Percentiles rank a stretch among this genome's conserved stretches.
phyloP scores from a whole-genome alignment of 2,113 vertebrate species.

The Gorilla gorilla region DNA sequence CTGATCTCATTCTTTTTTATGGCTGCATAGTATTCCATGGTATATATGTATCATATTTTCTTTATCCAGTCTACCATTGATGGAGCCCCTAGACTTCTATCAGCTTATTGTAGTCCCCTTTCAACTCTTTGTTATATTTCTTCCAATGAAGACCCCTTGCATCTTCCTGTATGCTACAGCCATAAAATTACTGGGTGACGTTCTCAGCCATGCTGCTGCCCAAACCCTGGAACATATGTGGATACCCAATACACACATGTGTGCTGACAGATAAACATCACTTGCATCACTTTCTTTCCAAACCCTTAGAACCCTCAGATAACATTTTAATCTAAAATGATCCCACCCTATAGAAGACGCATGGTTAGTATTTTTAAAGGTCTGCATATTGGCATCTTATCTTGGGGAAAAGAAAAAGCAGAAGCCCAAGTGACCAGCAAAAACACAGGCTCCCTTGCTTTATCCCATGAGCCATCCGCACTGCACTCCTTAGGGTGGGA shows the following conservation, averaged over 20 bases:
- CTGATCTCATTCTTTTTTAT: too few species aligned
- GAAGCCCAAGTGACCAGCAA: not conserved
- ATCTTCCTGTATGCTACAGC: not conserved
- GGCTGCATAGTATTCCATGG: too few species aligned
- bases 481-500: too few species aligned
- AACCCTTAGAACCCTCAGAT: not conserved
- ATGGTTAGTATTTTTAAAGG: not conserved
- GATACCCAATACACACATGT: not conserved
- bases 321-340: not conserved
- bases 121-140: not conserved
- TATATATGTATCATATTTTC: too few species aligned
- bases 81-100: not conserved
- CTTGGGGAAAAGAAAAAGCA: not conserved
- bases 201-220: not conserved
- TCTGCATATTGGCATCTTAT: not conserved
- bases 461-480: not conserved
- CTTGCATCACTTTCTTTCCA: not conserved
- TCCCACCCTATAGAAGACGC: not conserved
- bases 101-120: not conserved
- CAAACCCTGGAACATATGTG: not conserved
- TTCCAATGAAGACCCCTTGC: fast-evolving
- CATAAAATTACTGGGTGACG: not conserved
- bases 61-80: too few species aligned
- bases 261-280: not conserved
- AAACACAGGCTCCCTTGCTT: not conserved